Evolutionary conservation across 2,888 invertebrate genomes (phyloP).

Genomic region (Scaptomyza reducta): DNA sequence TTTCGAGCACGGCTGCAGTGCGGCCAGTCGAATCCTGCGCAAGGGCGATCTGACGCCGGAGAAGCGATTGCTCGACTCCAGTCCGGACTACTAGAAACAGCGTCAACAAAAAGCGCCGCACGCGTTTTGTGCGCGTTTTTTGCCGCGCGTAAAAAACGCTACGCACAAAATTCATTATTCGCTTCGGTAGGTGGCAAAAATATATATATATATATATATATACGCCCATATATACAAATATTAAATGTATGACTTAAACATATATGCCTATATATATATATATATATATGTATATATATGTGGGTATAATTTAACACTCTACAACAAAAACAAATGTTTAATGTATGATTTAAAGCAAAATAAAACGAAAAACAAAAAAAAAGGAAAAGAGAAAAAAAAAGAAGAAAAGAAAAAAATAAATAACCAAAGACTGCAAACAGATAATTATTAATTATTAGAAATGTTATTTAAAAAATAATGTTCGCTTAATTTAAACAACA

Average conservation of each 20-base stretch:
- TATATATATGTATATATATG: not conserved
- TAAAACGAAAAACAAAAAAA: slow-evolving; percentile 10
- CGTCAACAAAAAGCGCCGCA: not conserved
- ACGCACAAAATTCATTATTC: slow-evolving; percentile 29
- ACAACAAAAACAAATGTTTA: slow-evolving; percentile 41
- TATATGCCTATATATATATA: slow-evolving; percentile 44
- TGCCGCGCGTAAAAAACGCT: slow-evolving; percentile 59
- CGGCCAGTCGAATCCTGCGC: slow-evolving; percentile 81
- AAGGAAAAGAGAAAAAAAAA: slow-evolving; percentile 46
- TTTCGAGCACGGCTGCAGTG: slow-evolving; percentile 79
- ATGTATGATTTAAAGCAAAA: slow-evolving; percentile 63
- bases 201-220: slow-evolving; percentile 21
- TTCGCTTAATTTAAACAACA: slow-evolving; percentile 68
- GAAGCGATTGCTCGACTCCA: slow-evolving; percentile 84
- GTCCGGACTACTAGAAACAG: slow-evolving; percentile 82
- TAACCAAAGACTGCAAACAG: slow-evolving; percentile 85
- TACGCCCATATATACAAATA: slow-evolving; percentile 49
- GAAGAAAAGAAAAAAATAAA: slow-evolving; percentile 80
- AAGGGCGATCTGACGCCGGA: slow-evolving; percentile 84
- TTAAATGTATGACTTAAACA: slow-evolving; percentile 57
- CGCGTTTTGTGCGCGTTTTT: slow-evolving; percentile 65
- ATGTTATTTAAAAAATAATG: slow-evolving; percentile 83
- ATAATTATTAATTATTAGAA: slow-evolving; percentile 85
- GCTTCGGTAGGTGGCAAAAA: slow-evolving; percentile 24
- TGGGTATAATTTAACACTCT: slow-evolving; percentile 38